A percentile compares a stretch with the other conserved stretches of the same genome.
phyloP scores from a whole-genome alignment of 1,140 invertebrate species.

The Listronotus oregonensis region DNA sequence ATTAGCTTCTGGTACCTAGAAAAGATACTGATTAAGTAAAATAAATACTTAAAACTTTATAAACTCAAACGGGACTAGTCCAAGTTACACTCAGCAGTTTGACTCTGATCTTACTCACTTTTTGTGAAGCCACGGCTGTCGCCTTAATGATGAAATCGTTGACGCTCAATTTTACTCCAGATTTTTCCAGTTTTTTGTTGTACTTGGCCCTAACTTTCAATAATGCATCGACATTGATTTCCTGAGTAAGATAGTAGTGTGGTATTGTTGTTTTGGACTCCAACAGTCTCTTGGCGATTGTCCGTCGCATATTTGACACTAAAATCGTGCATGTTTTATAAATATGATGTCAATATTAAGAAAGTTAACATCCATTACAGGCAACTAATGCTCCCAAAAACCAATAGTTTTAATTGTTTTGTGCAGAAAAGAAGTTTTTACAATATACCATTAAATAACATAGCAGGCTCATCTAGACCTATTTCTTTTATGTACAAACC shows the following conservation, averaged over 20 bases:
- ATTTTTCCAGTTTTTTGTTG: constrained; percentile 48
- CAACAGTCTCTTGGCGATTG: constrained; percentile 89
- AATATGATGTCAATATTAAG: no score
- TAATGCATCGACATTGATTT: constrained; percentile 46
- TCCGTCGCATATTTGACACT: constrained; percentile 83
- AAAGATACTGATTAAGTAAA: background rate
- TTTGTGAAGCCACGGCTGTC: constrained; percentile 86
- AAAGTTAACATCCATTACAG: no score
- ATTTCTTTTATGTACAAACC: no score
- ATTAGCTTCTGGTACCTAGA: constrained; percentile 89
- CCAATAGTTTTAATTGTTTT: no score
- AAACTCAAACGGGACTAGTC: no score
- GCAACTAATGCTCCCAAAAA: no score
- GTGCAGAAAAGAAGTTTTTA: no score
- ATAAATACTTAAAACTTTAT: no score
- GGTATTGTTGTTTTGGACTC: constrained; percentile 94
- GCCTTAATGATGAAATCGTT: constrained; percentile 91
- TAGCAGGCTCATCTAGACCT: no score
- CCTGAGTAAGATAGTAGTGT: constrained; percentile 67
- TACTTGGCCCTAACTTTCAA: constrained; percentile 39
- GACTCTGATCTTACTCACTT: constrained; percentile 49
- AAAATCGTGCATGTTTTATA: no score
- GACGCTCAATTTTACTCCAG: constrained; percentile 44
- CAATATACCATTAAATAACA: no score
- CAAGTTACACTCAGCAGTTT: no score